Conservation (phyloP, 1,140 invertebrate genomes). For the Tetraneura akinire region DNA sequence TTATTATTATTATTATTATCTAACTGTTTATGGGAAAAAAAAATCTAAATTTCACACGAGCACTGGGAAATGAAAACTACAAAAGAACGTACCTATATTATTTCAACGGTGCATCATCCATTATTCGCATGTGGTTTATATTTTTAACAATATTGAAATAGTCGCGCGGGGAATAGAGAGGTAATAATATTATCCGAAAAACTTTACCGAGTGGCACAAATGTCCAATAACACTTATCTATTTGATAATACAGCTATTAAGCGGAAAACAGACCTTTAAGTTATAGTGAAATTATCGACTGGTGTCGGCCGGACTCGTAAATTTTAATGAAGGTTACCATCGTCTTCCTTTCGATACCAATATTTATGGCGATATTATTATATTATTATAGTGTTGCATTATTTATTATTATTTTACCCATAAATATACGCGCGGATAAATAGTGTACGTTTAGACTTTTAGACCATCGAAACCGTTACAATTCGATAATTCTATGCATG, state of each 20-base stretch:
- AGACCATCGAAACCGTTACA: too few species aligned
- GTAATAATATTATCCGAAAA: background rate
- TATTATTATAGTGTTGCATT: too few species aligned
- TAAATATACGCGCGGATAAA: too few species aligned
- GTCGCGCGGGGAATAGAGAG: background rate
- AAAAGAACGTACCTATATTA: background rate
- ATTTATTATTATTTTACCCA: too few species aligned
- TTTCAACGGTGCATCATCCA: background rate
- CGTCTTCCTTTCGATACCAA: background rate
- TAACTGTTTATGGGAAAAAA: too few species aligned
- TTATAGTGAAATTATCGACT: background rate
- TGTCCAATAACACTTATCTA: slow-evolving; percentile 27
- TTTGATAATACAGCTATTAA: background rate
- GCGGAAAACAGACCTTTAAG: background rate
- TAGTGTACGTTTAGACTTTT: too few species aligned
- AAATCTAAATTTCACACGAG: too few species aligned
- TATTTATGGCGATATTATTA: too few species aligned
- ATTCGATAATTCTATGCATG: too few species aligned
- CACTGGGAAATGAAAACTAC: background rate
- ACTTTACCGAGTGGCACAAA: background rate
- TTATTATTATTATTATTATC: too few species aligned
- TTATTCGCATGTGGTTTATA: background rate
- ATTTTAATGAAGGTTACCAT: background rate
- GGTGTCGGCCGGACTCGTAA: background rate
- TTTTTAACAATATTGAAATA: background rate